Conservation (phyloP, 2,888 invertebrate genomes). For the Atethmia centrago region DNA sequence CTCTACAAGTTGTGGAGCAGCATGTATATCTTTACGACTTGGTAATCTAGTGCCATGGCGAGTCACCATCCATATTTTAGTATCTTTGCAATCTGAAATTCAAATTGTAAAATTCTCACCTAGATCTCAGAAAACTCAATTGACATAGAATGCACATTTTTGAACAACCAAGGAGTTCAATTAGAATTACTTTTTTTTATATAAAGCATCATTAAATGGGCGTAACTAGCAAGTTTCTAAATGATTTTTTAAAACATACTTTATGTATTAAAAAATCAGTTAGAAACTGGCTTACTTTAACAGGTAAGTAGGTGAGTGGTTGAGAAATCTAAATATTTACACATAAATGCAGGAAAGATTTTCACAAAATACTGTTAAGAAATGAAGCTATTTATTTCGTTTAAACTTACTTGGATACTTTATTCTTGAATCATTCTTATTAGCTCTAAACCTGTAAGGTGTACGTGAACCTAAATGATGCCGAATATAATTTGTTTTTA, state of each 20-base stretch:
- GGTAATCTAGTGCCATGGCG: conserved; percentile 95
- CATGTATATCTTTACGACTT: conserved; percentile 89
- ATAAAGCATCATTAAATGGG: neutral
- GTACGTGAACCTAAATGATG: conserved; percentile 92
- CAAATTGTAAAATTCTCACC: neutral
- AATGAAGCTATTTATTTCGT: neutral
- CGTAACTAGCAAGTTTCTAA: no score
- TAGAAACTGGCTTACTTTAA: neutral
- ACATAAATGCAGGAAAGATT: neutral
- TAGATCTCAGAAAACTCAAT: neutral
- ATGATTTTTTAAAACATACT: no score
- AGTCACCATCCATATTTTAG: conserved; percentile 94
- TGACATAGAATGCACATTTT: neutral
- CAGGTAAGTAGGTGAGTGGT: neutral
- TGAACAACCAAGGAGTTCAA: neutral
- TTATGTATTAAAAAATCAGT: neutral
- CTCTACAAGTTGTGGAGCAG: conserved; percentile 88
- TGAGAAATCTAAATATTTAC: neutral
- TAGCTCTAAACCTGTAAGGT: conserved; percentile 93
- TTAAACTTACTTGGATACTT: conserved; percentile 90
- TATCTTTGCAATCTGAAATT: conserved; percentile 91
- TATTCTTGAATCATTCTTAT: conserved; percentile 91
- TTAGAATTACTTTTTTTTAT: neutral
- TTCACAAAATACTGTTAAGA: neutral
- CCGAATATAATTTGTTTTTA: conserved; percentile 72